Evolutionary conservation across 1,140 invertebrate genomes (phyloP).

Genomic region (Macrobrachium rosenbergii): DNA sequence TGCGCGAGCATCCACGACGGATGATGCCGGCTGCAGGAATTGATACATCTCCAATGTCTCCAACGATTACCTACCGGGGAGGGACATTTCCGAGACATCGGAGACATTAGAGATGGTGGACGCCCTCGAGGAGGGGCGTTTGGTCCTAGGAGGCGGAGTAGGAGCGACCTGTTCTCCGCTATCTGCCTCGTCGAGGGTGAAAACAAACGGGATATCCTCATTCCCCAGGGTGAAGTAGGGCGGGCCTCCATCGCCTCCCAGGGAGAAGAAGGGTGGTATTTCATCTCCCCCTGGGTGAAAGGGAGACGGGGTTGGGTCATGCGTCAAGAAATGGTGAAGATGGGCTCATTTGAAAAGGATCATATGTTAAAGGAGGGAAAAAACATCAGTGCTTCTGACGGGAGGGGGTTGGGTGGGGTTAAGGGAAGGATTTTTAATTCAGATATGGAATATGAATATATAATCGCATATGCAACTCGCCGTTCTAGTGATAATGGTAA

Average conservation of each 20-base stretch:
- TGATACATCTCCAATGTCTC: too few species aligned
- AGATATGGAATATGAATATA: too few species aligned
- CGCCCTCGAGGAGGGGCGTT: constrained; percentile 31
- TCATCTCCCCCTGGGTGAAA: constrained; percentile 2
- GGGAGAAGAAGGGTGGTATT: neutral
- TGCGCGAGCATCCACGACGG: too few species aligned
- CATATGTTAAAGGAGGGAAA: too few species aligned
- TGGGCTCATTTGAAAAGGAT: neutral
- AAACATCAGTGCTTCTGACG: too few species aligned
- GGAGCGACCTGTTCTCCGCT: constrained; percentile 5
- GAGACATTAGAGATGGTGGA: constrained; percentile 29
- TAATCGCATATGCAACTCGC: too few species aligned
- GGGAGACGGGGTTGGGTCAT: neutral
- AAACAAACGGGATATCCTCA: constrained; percentile 6
- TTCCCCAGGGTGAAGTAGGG: constrained; percentile 24
- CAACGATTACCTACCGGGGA: constrained; percentile 19
- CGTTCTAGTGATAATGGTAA: too few species aligned
- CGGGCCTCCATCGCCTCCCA: neutral
- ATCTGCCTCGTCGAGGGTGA: constrained; percentile 6
- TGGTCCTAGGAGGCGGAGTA: constrained; percentile 33
- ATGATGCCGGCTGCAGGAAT: too few species aligned
- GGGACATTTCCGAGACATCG: neutral
- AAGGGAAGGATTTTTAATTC: too few species aligned
- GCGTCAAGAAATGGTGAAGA: neutral
- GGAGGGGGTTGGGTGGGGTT: too few species aligned